Evolutionary conservation across 2,888 invertebrate genomes (phyloP).

Genomic region (Lasioglossum pauxillum): DNA sequence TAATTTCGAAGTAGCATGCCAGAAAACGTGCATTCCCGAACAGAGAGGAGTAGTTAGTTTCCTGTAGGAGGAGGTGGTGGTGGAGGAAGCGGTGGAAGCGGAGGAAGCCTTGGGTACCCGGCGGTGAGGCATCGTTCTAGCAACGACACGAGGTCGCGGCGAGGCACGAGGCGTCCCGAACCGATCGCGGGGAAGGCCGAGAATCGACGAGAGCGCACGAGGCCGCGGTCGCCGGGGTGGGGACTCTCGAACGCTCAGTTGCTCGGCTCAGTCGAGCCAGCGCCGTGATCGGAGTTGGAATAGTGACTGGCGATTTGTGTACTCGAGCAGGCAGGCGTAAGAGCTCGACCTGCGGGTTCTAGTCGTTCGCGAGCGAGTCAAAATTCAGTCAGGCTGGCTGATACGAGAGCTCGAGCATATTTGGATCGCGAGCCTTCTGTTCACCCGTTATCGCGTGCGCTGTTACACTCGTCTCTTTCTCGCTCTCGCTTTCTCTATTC

Average conservation of each 20-base stretch:
- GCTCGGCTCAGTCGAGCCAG: constrained; percentile 81
- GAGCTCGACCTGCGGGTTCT: constrained; percentile 43
- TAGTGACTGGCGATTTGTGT: constrained; percentile 72
- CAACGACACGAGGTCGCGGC: constrained; percentile 69
- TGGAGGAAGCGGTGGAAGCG: not conserved
- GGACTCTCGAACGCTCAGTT: constrained; percentile 68
- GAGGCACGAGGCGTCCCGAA: constrained; percentile 63
- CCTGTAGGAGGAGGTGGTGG: constrained; percentile 42
- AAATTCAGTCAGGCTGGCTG: constrained; percentile 50
- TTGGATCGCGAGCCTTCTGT: constrained; percentile 24
- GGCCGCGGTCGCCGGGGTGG: constrained; percentile 52
- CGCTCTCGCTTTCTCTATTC: constrained; percentile 34
- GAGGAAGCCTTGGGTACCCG: constrained; percentile 62
- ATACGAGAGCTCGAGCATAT: constrained; percentile 34
- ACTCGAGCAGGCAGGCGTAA: constrained; percentile 41
- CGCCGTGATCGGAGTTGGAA: constrained; percentile 79
- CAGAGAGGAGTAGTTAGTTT: constrained; percentile 40
- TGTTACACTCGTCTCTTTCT: constrained; percentile 13
- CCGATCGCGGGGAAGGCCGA: constrained; percentile 54
- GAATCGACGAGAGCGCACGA: constrained; percentile 68
- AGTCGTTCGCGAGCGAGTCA: constrained; percentile 63
- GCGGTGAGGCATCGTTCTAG: constrained; percentile 60
- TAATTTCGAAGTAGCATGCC: constrained; percentile 59
- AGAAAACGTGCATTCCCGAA: constrained; percentile 54
- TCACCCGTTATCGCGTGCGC: constrained; percentile 23